A percentile compares a stretch with the other conserved stretches of the same genome.
phyloP scores from a whole-genome alignment of 2,113 vertebrate genomes.

The Macrotus californicus region DNA sequence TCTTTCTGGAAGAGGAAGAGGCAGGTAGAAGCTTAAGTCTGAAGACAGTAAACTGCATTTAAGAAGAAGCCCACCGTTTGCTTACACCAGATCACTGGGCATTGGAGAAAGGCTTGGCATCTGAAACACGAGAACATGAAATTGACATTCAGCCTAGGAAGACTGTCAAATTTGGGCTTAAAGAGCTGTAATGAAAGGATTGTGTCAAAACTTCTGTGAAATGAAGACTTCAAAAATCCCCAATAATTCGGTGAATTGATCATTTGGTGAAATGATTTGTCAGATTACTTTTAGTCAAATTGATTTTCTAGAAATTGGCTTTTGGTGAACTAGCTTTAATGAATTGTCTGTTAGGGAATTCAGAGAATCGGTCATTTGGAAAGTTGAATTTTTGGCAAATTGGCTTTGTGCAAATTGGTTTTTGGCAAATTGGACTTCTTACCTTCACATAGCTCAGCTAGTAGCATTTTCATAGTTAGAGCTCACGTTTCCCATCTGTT shows the following conservation, averaged over 20 bases:
- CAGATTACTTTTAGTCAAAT: constrained; percentile 32
- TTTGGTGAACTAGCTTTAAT: constrained; percentile 30
- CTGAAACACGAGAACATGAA: background rate
- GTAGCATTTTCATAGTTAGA: constrained; percentile 18
- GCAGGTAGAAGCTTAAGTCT: background rate
- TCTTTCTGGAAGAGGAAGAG: constrained; percentile 24
- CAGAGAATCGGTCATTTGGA: constrained; percentile 58
- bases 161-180: background rate
- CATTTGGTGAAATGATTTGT: constrained; percentile 50
- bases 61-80: background rate
- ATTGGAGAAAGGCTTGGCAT: background rate
- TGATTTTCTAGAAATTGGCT: constrained; percentile 55
- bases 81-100: background rate
- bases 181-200: constrained; percentile 10
- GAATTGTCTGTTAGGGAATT: constrained; percentile 45
- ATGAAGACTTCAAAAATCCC: constrained; percentile 26
- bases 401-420: constrained; percentile 47
- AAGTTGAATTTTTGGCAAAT: constrained; percentile 62
- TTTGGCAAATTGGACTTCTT: constrained; percentile 47
- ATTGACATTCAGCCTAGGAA: background rate
- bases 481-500: constrained; percentile 37
- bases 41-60: background rate
- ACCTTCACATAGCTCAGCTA: background rate
- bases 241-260: background rate
- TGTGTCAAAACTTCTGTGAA: background rate